A percentile compares a stretch with the other conserved stretches of the same genome.
phyloP scores from a whole-genome alignment of 2,113 vertebrate species.

The Lepisosteus oculatus region DNA sequence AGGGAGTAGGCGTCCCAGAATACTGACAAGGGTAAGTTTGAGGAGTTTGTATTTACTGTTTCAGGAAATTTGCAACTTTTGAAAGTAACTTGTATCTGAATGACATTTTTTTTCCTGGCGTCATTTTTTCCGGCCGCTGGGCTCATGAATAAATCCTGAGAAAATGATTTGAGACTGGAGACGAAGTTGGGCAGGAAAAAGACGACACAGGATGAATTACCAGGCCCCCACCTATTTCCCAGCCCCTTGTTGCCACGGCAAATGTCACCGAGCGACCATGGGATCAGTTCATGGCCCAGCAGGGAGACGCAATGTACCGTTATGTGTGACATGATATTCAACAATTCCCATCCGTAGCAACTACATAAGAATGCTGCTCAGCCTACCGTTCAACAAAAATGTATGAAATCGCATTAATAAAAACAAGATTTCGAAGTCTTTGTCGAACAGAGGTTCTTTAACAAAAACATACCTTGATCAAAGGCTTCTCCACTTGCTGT shows the following conservation, averaged over 20 bases:
- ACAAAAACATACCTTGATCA: constrained; percentile 13
- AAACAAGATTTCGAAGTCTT: constrained; percentile 55
- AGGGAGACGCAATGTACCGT: constrained; percentile 28
- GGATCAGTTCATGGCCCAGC: constrained; percentile 49
- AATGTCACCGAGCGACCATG: constrained; percentile 37
- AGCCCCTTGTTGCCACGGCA: constrained; percentile 27
- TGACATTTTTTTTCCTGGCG: constrained; percentile 4
- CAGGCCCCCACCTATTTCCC: constrained; percentile 26
- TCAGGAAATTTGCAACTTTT: too few relatives aligned
- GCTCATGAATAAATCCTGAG: constrained; percentile 65
- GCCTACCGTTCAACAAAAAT: constrained; percentile 54
- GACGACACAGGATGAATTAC: constrained; percentile 43
- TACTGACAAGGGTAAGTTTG: too few relatives aligned
- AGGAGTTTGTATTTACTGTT: too few relatives aligned
- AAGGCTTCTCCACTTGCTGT: constrained; percentile 1
- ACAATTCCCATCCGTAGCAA: constrained; percentile 49
- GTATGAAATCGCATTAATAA: constrained; percentile 55
- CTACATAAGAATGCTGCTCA: constrained; percentile 49
- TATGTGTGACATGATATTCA: constrained; percentile 46
- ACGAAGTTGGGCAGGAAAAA: constrained; percentile 31
- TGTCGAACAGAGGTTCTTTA: neutral
- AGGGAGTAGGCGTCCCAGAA: too few relatives aligned
- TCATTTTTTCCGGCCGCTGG: neutral
- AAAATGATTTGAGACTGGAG: constrained; percentile 44
- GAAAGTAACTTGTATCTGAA: too few relatives aligned